Evolutionary conservation across 1,140 invertebrate genomes (phyloP).

Genomic region (Psix sp.): DNA sequence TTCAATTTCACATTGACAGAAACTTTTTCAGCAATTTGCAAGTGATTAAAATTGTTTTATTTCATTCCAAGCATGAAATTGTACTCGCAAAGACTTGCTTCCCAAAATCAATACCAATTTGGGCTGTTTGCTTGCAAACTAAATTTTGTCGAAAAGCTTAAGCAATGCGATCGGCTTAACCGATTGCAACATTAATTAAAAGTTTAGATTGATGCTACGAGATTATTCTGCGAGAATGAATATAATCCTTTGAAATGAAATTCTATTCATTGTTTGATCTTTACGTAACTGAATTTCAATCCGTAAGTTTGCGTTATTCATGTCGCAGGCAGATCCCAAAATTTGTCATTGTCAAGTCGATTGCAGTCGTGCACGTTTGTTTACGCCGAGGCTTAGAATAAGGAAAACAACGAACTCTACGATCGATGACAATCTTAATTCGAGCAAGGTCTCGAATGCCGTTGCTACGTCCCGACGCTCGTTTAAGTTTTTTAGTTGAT

Average conservation of each 20-base stretch:
- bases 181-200: slow-evolving; percentile 21
- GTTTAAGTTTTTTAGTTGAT: slow-evolving; percentile 60
- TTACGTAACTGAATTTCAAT: slow-evolving; percentile 31
- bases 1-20: no score
- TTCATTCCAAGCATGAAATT: no score
- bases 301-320: no score
- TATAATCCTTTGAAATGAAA: slow-evolving; percentile 16
- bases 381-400: slow-evolving; percentile 19
- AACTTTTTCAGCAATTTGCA: no score
- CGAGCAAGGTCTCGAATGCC: slow-evolving; percentile 49
- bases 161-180: slow-evolving; percentile 16
- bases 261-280: slow-evolving; percentile 3
- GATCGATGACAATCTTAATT: slow-evolving; percentile 60
- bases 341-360: slow-evolving; percentile 32
- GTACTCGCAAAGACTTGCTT: no score
- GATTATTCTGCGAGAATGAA: slow-evolving; percentile 12
- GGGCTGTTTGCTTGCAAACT: no score
- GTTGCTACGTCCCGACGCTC: slow-evolving; percentile 53
- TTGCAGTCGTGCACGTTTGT: slow-evolving; percentile 27
- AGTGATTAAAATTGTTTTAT: no score
- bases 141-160: no score
- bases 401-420: slow-evolving; percentile 40
- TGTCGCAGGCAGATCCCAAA: slow-evolving; percentile 33
- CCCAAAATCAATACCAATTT: no score
- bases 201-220: not conserved